A percentile compares a stretch with the other conserved stretches of the same genome.
Evolutionary conservation across 92 coral and sea anemone species (phyloP).

Genomic region (Phenganax stokvisi): DNA sequence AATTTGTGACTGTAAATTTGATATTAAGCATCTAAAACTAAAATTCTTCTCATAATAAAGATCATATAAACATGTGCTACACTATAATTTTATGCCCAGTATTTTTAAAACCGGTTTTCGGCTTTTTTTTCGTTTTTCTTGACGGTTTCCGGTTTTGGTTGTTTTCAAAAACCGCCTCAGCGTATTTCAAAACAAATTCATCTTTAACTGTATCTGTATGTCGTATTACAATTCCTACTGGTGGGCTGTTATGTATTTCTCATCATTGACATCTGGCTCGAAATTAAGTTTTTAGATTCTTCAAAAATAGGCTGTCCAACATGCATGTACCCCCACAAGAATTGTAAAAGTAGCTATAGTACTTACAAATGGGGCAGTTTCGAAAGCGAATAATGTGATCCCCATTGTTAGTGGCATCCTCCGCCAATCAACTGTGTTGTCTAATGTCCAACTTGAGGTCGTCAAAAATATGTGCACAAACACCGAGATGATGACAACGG

Average conservation of each 20-base stretch:
- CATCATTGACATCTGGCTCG: too few relatives aligned
- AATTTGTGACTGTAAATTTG: not conserved
- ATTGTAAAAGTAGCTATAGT: not conserved
- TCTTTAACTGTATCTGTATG: too few relatives aligned
- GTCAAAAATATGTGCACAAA: not conserved
- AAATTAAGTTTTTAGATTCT: too few relatives aligned
- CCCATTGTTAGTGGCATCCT: constrained; percentile 16
- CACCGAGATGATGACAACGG: not conserved
- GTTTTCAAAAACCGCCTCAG: constrained; percentile 5
- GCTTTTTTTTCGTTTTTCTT: not conserved
- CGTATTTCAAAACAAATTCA: not conserved
- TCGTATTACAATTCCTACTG: too few relatives aligned
- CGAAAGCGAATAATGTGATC: not conserved
- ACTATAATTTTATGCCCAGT: not conserved
- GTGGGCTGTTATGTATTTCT: too few relatives aligned
- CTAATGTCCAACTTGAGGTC: constrained; percentile 5
- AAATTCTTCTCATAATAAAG: not conserved
- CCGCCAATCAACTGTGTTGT: constrained; percentile 3
- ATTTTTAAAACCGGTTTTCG: not conserved
- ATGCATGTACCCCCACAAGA: too few relatives aligned
- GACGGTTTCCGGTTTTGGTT: not conserved
- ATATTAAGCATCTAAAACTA: not conserved
- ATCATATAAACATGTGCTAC: not conserved
- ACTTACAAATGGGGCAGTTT: constrained; percentile 18
- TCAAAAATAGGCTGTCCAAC: too few relatives aligned